These are phyloP conservation scores for Drosophila ustulata DNA, from an alignment of 2,888 invertebrate species.

Conservation along the genomic window DNA sequence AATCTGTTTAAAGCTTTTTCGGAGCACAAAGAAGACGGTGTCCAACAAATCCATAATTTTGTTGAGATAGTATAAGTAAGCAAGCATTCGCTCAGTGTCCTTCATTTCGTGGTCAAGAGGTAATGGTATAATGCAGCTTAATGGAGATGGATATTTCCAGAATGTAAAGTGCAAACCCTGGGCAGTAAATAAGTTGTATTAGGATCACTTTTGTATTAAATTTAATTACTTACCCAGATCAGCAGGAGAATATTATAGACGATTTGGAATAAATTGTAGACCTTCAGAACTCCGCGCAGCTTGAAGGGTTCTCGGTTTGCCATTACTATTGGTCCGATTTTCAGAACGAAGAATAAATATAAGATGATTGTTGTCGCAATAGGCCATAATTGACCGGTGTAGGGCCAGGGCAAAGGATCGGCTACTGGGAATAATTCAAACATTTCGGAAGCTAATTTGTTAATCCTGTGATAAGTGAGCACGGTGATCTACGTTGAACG, in stretches of 20 bases:
- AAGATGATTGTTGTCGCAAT: slow-evolving; percentile 8
- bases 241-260: slow-evolving; percentile 12
- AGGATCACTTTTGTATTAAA: background rate
- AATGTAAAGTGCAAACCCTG: slow-evolving; percentile 4
- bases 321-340: slow-evolving; percentile 33
- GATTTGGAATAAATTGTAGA: slow-evolving; percentile 40
- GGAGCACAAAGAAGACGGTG: slow-evolving; percentile 60
- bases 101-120: slow-evolving; percentile 39
- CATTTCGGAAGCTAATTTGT: slow-evolving; percentile 14
- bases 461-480: background rate
- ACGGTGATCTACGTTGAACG: background rate
- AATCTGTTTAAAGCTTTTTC: slow-evolving; percentile 58
- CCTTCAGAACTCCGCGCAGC: slow-evolving; percentile 8
- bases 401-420: slow-evolving; percentile 22
- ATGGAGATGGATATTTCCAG: background rate
- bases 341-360: slow-evolving; percentile 37
- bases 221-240: slow-evolving; percentile 14
- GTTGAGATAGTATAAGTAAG: slow-evolving; percentile 51
- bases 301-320: slow-evolving; percentile 31
- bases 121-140: slow-evolving; percentile 12
- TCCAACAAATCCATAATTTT: slow-evolving; percentile 59
- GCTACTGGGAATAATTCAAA: slow-evolving; percentile 14
- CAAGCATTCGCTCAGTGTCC: slow-evolving; percentile 30
- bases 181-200: no score
- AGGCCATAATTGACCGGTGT: slow-evolving; percentile 11